Base-by-base conservation (phyloP, 1,140 invertebrate species). In the Zaprionus inermis region DNA sequence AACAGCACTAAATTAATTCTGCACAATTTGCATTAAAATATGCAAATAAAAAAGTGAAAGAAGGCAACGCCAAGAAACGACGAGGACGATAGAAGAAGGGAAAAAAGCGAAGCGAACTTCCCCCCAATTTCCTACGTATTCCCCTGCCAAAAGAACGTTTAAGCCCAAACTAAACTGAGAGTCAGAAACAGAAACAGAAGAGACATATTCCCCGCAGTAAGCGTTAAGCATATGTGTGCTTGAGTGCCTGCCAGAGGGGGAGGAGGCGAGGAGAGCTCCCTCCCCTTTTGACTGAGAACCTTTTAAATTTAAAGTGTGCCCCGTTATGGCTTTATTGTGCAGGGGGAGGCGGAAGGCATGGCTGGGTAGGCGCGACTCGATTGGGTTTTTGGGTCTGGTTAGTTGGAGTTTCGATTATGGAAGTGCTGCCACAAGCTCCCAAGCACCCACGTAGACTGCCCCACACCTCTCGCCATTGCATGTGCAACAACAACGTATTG, bases 1-100 rank as follows among this genome's bases (percentile, higher is more conserved):
- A 86, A 86, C 83, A 86, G 84, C 83, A 86, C 84, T 86, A 86
- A 86, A 86, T 86, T 86, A 86, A 86, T 86, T 86, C 83, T 86
- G 83, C 83, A 86, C 83, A 86, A 86, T 86, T 86, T 86, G 83
- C 83, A 86, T 86, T 86, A 86, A 86, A 86, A 86, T 86, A 86
- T 86, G 83, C 83, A 86, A 86, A 86, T 86, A 86, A 88, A 86
- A 83, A 86, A 86, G 78, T 81, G 75, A 81, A 73, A 71, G 73
- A 71, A 71, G 61, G 32, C 57, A 38, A 46, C 22, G 65, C 32
- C 44, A 52, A 54, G 18, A n/a, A 57, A 55, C 24, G 51, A 30
- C 30, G 30, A 54, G 12, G 51, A 30, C 20, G 18, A 3, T 18
- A 52, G 32, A 61, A 22, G 14, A 34, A 68, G 24, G 22, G 14